phyloP scores from a whole-genome alignment of 2,888 invertebrate genomes.

The Apamea monoglypha region DNA sequence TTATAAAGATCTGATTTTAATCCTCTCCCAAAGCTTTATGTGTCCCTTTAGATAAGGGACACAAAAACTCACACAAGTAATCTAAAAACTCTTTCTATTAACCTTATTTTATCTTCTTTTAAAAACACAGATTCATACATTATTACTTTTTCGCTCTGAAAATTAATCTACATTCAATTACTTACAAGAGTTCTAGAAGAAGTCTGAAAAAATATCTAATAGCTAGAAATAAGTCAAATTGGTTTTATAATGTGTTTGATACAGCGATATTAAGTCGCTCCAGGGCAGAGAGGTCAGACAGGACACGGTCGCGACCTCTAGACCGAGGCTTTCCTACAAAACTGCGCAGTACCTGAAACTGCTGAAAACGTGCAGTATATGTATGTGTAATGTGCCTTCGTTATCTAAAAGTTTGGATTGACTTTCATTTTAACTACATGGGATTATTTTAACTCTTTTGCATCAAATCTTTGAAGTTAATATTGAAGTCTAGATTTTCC shows the following conservation, averaged over 20 bases:
- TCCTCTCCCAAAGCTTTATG: background rate
- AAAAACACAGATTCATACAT: background rate
- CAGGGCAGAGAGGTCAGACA: constrained; percentile 58
- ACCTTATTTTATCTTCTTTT: background rate
- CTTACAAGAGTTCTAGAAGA: background rate
- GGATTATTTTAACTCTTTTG: background rate
- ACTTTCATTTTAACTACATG: background rate
- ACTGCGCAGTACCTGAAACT: constrained; percentile 59
- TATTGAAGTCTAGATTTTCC: background rate
- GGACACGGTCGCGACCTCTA: constrained; percentile 64
- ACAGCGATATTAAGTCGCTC: constrained; percentile 50
- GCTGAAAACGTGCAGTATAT: constrained; percentile 23
- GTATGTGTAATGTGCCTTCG: background rate
- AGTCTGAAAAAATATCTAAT: background rate
- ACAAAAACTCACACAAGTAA: background rate
- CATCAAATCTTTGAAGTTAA: background rate
- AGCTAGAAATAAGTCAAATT: constrained; percentile 16
- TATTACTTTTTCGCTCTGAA: background rate
- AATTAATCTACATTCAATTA: background rate
- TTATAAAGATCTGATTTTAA: background rate
- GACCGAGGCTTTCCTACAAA: constrained; percentile 59
- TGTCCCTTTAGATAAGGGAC: background rate
- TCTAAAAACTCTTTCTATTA: background rate
- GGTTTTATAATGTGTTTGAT: constrained; percentile 48
- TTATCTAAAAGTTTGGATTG: constrained; percentile 14